Conservation (phyloP, 2,888 invertebrate species). For the Drosophila histrio region DNA sequence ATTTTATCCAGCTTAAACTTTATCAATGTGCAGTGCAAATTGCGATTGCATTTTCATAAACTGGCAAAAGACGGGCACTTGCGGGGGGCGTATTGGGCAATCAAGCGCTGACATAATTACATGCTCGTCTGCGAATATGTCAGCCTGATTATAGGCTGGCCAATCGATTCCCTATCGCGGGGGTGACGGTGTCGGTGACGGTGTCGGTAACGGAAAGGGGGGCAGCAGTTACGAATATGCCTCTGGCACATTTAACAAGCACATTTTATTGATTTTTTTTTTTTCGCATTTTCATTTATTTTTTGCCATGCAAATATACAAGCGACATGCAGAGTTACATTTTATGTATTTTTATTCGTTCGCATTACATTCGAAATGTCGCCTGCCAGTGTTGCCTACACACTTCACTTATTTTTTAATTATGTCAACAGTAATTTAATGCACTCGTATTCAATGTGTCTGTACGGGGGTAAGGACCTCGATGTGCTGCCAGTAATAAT, state of each 20-base stretch:
- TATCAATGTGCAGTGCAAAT: constrained; percentile 61
- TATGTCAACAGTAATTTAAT: constrained; percentile 73
- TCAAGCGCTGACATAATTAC: constrained; percentile 73
- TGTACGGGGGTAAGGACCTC: constrained; percentile 1
- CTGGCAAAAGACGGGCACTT: constrained; percentile 38
- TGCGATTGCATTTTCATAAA: constrained; percentile 59
- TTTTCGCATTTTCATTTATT: not conserved
- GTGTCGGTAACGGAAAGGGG: not conserved
- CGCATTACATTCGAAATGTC: constrained; percentile 20
- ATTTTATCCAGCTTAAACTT: constrained; percentile 13
- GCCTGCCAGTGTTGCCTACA: constrained; percentile 29
- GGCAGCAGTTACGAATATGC: not conserved
- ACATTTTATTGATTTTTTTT: constrained; percentile 55
- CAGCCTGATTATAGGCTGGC: constrained; percentile 63
- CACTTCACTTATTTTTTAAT: constrained; percentile 51
- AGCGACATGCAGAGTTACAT: constrained; percentile 27
- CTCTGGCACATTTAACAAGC: constrained; percentile 48
- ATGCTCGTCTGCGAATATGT: constrained; percentile 57
- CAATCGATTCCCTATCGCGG: constrained; percentile 8
- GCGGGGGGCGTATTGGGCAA: constrained; percentile 51
- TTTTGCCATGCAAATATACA: not conserved
- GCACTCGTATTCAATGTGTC: constrained; percentile 46
- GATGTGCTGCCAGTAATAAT: constrained; percentile 57
- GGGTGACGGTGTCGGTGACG: not conserved
- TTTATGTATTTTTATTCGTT: not conserved